phyloP scores from a whole-genome alignment of 1,140 invertebrate species.

The Drosophila trapezifrons region DNA sequence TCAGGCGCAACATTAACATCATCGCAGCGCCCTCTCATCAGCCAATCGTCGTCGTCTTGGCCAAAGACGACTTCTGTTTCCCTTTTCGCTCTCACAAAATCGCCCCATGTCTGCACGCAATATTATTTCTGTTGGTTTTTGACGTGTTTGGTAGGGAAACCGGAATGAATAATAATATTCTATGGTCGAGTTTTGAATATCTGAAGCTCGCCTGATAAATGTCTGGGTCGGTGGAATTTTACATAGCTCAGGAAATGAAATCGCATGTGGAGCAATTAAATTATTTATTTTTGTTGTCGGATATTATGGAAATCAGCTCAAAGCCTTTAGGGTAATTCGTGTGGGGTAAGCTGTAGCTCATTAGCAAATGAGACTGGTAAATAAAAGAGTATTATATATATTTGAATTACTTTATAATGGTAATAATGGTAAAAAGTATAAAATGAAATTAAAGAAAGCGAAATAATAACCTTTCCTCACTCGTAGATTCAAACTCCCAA shows the following conservation, averaged over 20 bases:
- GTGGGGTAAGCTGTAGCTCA: conserved; percentile 2
- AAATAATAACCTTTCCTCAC: neutral
- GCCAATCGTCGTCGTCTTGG: conserved; percentile 60
- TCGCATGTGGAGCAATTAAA: conserved; percentile 51
- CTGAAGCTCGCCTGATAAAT: conserved; percentile 60
- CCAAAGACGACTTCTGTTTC: conserved; percentile 67
- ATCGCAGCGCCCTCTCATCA: conserved; percentile 55
- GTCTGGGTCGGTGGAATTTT: conserved; percentile 61
- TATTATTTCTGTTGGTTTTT: conserved; percentile 60
- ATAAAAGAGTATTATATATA: too few species aligned
- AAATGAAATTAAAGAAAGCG: neutral
- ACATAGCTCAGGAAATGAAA: conserved; percentile 70
- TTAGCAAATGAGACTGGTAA: conserved; percentile 12
- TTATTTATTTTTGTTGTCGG: conserved; percentile 10
- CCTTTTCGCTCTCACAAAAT: conserved; percentile 48
- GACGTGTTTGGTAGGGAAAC: conserved; percentile 25
- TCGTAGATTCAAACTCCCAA: neutral
- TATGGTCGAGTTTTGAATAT: conserved; percentile 67
- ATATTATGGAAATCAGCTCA: conserved; percentile 38
- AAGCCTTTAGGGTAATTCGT: conserved; percentile 16
- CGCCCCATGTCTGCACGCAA: conserved; percentile 72
- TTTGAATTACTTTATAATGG: neutral
- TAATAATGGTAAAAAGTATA: neutral
- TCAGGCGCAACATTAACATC: conserved; percentile 44
- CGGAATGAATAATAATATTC: conserved; percentile 58